Evolutionary conservation across 92 coral and sea anemone genomes (phyloP).

Genomic region (Umimayanthus kanabou): DNA sequence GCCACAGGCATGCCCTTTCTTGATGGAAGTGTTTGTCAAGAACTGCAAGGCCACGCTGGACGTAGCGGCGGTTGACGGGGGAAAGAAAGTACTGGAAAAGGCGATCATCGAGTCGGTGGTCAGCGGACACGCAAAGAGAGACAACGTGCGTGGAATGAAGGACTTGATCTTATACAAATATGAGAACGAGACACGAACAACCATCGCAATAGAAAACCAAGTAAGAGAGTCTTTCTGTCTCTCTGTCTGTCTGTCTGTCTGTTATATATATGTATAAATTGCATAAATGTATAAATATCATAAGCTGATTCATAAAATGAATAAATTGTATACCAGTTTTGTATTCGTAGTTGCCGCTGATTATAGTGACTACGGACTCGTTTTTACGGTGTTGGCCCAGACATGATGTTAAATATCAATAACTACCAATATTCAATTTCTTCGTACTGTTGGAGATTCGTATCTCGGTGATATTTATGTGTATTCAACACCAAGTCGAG

Average conservation of each 20-base stretch:
- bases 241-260: not conserved
- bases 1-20: conserved; percentile 80
- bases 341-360: too few species aligned
- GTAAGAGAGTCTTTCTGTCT: not conserved
- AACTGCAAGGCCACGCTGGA: conserved; percentile 72
- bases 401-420: too few species aligned
- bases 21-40: conserved; percentile 78
- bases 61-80: conserved; percentile 58
- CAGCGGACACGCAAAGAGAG: conserved; percentile 53
- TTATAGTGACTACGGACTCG: too few species aligned
- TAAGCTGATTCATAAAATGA: too few species aligned
- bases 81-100: conserved; percentile 53
- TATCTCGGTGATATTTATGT: not conserved
- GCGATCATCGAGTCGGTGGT: conserved; percentile 74
- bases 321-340: too few species aligned
- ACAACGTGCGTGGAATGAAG: conserved; percentile 87
- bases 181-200: conserved; percentile 72
- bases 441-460: too few species aligned
- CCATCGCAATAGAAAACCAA: conserved; percentile 44
- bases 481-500: not conserved
- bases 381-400: too few species aligned
- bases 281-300: not conserved
- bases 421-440: too few species aligned
- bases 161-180: conserved; percentile 84
- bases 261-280: not conserved